Evolutionary conservation across 1,140 invertebrate species (phyloP).

Genomic region (Elymnias hypermnestra): DNA sequence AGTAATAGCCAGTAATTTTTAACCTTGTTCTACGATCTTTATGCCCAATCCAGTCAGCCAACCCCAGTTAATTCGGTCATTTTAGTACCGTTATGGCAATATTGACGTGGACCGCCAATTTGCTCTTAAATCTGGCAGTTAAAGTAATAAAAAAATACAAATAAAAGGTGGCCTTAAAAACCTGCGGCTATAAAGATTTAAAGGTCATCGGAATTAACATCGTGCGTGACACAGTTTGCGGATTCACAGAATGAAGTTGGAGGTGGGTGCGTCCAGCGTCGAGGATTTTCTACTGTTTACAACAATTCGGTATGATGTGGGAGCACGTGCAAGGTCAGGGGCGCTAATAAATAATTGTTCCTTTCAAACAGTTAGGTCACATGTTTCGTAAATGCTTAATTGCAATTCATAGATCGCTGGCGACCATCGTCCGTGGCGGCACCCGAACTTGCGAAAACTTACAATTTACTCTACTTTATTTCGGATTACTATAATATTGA

Average conservation of each 20-base stretch:
- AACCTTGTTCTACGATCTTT: constrained; percentile 19
- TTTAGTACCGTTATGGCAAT: constrained; percentile 31
- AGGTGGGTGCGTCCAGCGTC: constrained; percentile 43
- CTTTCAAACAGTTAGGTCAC: constrained; percentile 21
- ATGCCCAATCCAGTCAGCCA: constrained; percentile 21
- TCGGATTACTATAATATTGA: constrained; percentile 1
- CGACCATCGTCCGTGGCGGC: neutral
- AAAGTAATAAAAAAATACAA: constrained; percentile 12
- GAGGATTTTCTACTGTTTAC: constrained; percentile 40
- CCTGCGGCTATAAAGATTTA: constrained; percentile 52
- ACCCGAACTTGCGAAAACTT: constrained; percentile 8
- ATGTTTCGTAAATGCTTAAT: constrained; percentile 37
- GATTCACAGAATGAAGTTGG: constrained; percentile 37
- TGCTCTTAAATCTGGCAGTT: constrained; percentile 32
- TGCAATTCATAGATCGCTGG: neutral
- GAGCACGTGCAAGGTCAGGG: constrained; percentile 56
- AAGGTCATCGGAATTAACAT: constrained; percentile 65
- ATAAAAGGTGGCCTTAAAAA: constrained; percentile 25
- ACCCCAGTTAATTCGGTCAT: constrained; percentile 16
- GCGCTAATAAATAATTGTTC: constrained; percentile 47
- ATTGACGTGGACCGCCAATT: constrained; percentile 27
- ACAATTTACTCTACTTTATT: neutral
- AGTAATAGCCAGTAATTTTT: constrained; percentile 11
- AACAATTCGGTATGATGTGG: constrained; percentile 48
- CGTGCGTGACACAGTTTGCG: constrained; percentile 55